A percentile compares a stretch with the other conserved stretches of the same genome.
Evolutionary conservation across 2,888 invertebrate genomes (phyloP).

Genomic region (Eristalis tenax): DNA sequence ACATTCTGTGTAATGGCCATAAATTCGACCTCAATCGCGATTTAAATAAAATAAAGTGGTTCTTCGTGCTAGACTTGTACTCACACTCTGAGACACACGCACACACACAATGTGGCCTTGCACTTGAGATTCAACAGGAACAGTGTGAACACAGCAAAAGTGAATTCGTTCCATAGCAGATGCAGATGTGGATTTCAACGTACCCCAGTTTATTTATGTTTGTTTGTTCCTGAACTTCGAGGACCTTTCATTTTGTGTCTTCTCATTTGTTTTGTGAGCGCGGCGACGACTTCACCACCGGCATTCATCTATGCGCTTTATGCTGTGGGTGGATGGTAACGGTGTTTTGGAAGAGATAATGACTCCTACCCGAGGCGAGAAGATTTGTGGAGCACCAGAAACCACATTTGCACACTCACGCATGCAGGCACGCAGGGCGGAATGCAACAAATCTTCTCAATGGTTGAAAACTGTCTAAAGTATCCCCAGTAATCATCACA

Average conservation of each 20-base stretch:
- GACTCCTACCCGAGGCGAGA: conserved; percentile 31
- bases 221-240: conserved; percentile 53
- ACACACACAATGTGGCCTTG: conserved; percentile 48
- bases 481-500: conserved; percentile 32
- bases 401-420: not conserved
- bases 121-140: conserved; percentile 69
- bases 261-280: conserved; percentile 37
- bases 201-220: conserved; percentile 56
- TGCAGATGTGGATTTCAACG: conserved; percentile 3
- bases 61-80: conserved; percentile 21
- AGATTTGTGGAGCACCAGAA: conserved; percentile 60
- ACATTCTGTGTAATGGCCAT: conserved; percentile 66
- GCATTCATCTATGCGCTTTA: conserved; percentile 16
- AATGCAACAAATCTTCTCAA: conserved; percentile 44
- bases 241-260: conserved; percentile 24
- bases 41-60: conserved; percentile 69
- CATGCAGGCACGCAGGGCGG: not conserved
- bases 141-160: conserved; percentile 24
- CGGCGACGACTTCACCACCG: conserved; percentile 9
- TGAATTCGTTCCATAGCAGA: conserved; percentile 23
- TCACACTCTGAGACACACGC: not conserved
- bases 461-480: conserved; percentile 27
- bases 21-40: conserved; percentile 69
- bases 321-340: not conserved
- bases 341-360: conserved; percentile 33